Evolutionary conservation across 2,888 invertebrate species (phyloP), one percentile per base, ranked within the genome.

Genomic region (Coenonympha arcania): DNA sequence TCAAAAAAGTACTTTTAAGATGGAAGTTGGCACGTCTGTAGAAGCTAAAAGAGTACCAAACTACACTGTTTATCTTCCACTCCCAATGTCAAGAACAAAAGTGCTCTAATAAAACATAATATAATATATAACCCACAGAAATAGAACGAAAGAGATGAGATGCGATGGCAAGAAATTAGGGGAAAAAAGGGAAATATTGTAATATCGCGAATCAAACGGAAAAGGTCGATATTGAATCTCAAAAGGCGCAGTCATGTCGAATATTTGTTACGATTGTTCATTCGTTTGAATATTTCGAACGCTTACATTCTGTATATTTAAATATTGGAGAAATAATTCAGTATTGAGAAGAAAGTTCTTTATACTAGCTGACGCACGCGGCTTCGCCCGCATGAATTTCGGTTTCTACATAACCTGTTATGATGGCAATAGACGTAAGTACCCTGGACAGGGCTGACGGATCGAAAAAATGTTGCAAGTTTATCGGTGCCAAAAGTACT

Each of bases 211-310:
- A 42, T 16, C 22, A 24, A 24, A 26, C 26, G 26, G 15, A n/a
- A 30, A 41, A 30, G 41, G 28, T 30, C 11, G 16, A 6, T 28
- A 19, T 41, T 41, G 41, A 15, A 6, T 19, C 41, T 13, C 28
- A 41, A 41, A 41, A 41, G 28, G 41, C 28, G 41, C 41, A 41
- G 41, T 41, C 41, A 41, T 41, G 41, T 19, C 19, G 41, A 30
- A 41, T 41, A 41, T 41, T 41, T 41, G 28, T 30, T 30, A 30
- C 34, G 26, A 45, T 45, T 24, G 16, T 15, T 22, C 18, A 45
- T 8, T 11, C 41, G 8, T 41, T 41, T 30, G 19, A 19, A 41
- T 30, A 41, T 41, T 30, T 30, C 11, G 30, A 13, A 30, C 41
- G 11, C 28, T 41, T 11, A 28, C 18, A 19, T 39, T 37, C 37